phyloP scores from a whole-genome alignment of 2,797 vertebrate species.

The Tokudaia tokunoshimensis region DNA sequence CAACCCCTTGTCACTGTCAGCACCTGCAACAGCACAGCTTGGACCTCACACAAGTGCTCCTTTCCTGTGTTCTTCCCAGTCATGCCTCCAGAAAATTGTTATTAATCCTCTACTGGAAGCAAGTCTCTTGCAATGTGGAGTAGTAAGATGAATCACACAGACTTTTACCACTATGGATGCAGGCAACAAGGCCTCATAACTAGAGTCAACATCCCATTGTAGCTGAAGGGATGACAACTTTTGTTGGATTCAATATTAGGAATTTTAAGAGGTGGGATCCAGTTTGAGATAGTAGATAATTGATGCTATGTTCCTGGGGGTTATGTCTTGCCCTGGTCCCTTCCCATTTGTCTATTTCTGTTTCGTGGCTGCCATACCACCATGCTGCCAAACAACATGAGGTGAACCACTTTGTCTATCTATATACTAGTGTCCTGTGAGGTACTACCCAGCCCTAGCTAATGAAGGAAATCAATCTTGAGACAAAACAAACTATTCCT shows the following conservation, averaged over 20 bases:
- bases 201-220: not conserved
- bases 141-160: not conserved
- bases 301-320: no score
- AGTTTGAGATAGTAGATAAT: no score
- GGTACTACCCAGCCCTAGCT: no score
- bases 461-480: not conserved
- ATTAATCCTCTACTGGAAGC: constrained; percentile 27
- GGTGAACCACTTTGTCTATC: not conserved
- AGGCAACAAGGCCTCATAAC: not conserved
- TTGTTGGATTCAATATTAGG: not conserved
- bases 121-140: not conserved
- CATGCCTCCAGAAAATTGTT: not conserved
- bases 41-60: not conserved
- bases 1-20: not conserved
- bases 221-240: not conserved
- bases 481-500: not conserved
- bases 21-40: not conserved
- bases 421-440: not conserved
- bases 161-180: not conserved
- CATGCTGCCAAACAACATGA: not conserved
- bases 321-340: not conserved
- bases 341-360: not conserved
- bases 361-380: not conserved
- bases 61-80: not conserved
- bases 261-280: not conserved